Conservation (phyloP, 2,113 vertebrate genomes). For the Bubo blakistoni region DNA sequence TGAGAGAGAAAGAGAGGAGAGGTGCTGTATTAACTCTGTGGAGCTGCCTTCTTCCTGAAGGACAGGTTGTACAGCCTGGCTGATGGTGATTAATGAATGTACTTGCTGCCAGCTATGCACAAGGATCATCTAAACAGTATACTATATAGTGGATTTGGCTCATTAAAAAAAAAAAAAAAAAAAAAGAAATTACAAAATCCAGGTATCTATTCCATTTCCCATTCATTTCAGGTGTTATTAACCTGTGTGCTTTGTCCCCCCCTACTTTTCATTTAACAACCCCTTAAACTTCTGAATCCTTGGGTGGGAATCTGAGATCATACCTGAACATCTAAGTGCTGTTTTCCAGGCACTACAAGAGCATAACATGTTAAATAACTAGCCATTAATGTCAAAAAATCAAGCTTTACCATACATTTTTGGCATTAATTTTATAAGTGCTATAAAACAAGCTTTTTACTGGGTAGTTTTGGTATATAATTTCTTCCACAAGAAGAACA, state of each 20-base stretch:
- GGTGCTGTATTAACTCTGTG: too few species aligned
- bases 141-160: neutral
- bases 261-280: neutral
- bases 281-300: neutral
- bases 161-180: neutral
- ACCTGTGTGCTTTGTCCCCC: neutral
- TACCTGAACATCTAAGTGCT: conserved; percentile 4
- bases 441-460: conserved; percentile 47
- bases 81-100: neutral
- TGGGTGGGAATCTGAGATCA: neutral
- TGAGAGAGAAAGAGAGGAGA: neutral
- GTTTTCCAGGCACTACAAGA: neutral
- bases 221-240: neutral
- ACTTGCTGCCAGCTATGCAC: neutral
- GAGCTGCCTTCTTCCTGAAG: neutral
- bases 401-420: conserved; percentile 48
- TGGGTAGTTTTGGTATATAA: conserved; percentile 56
- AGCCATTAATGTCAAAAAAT: conserved; percentile 56
- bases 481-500: conserved; percentile 60
- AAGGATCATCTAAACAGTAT: neutral
- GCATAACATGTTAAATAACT: conserved; percentile 43
- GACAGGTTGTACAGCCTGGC: neutral
- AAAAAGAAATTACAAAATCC: neutral
- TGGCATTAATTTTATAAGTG: conserved; percentile 61
- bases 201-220: neutral